These are phyloP conservation scores for Oeneis ivallda DNA, from an alignment of 2,888 invertebrate species.

Conservation along the genomic window DNA sequence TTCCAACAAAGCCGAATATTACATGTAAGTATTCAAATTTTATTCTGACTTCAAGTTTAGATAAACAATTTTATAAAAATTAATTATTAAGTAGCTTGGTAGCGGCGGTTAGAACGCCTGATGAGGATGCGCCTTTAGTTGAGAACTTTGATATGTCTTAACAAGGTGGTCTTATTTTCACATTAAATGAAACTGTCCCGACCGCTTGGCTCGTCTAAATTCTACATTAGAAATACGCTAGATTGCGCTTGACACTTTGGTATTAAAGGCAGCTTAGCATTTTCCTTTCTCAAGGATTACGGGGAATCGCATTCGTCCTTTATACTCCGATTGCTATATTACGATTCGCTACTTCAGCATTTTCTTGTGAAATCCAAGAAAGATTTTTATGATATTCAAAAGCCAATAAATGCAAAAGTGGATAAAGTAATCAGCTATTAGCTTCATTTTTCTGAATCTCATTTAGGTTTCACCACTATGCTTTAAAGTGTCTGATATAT, in stretches of 20 bases:
- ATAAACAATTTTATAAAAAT: too few relatives aligned
- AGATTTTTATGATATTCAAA: background rate
- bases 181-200: slow-evolving; percentile 57
- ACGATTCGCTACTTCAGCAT: background rate
- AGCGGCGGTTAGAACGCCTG: too few relatives aligned
- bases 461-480: too few relatives aligned
- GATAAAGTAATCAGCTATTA: too few relatives aligned
- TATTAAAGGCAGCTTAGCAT: slow-evolving; percentile 40
- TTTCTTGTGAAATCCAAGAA: background rate
- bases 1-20: too few relatives aligned
- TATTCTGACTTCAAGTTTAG: too few relatives aligned
- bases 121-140: slow-evolving; percentile 44
- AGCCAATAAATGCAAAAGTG: background rate
- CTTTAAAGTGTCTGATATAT: too few relatives aligned
- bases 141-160: slow-evolving; percentile 64
- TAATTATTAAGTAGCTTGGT: too few relatives aligned
- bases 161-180: slow-evolving; percentile 58
- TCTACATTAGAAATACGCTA: slow-evolving; percentile 20
- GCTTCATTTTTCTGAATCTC: too few relatives aligned
- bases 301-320: slow-evolving; percentile 32
- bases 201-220: slow-evolving; percentile 15
- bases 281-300: slow-evolving; percentile 35
- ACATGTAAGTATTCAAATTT: too few relatives aligned
- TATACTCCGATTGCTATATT: background rate
- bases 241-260: slow-evolving; percentile 31